These are phyloP conservation scores for Drosophila recens DNA, from an alignment of 2,888 invertebrate genomes.

Conservation along the genomic window DNA sequence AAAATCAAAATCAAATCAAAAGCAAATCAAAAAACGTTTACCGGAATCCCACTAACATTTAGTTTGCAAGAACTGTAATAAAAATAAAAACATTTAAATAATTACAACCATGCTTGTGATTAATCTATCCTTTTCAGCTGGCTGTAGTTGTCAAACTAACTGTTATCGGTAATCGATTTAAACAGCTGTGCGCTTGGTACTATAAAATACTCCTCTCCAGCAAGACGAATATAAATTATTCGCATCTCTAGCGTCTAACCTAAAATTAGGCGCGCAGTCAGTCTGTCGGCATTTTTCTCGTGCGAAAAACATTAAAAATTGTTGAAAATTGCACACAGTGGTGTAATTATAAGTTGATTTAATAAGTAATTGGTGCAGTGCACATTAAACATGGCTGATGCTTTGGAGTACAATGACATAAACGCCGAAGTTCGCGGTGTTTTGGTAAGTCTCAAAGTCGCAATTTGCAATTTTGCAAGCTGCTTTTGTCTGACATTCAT, in stretches of 20 bases:
- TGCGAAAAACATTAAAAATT: slow-evolving; percentile 29
- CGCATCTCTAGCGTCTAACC: slow-evolving; percentile 74
- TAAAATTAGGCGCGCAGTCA: slow-evolving; percentile 73
- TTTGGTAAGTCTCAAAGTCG: slow-evolving; percentile 89
- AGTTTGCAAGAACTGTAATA: no score
- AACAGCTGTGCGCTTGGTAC: slow-evolving; percentile 9
- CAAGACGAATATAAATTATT: no score
- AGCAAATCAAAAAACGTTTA: no score
- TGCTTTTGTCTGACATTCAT: slow-evolving; percentile 36
- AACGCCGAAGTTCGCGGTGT: slow-evolving; percentile 93
- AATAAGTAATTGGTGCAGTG: slow-evolving; percentile 22
- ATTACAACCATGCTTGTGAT: no score
- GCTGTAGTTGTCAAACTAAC: no score
- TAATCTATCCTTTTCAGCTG: no score
- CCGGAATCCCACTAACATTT: no score
- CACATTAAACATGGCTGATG: slow-evolving; percentile 88
- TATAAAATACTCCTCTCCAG: slow-evolving; percentile 23
- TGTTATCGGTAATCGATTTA: not conserved
- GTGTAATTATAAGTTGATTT: slow-evolving; percentile 43
- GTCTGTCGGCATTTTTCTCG: slow-evolving; percentile 48
- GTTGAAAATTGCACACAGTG: slow-evolving; percentile 12
- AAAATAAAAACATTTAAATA: no score
- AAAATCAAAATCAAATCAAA: no score
- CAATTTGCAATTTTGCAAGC: slow-evolving; percentile 8
- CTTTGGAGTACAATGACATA: slow-evolving; percentile 95